A percentile compares a stretch with the other conserved stretches of the same genome.
Evolutionary conservation across 2,888 invertebrate genomes (phyloP).

Genomic region (Eurytoma californica): DNA sequence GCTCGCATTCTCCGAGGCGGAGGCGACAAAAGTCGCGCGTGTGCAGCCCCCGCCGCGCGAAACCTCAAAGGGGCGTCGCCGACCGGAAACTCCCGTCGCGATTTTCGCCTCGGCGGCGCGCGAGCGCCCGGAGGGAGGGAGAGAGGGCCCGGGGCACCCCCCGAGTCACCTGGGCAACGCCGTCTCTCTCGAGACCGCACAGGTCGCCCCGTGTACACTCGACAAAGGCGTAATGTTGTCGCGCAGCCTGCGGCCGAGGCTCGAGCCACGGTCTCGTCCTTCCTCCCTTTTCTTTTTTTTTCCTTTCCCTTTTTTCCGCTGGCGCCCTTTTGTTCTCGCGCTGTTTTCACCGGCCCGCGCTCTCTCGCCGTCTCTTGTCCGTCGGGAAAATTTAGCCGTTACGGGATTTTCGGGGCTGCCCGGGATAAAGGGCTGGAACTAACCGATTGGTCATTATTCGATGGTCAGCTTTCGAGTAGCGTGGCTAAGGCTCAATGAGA

Average conservation of each 20-base stretch:
- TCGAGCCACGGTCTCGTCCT: background rate
- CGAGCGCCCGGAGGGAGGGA: background rate
- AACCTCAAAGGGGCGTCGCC: conserved; percentile 49
- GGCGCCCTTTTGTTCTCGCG: too few species aligned
- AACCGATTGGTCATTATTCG: conserved; percentile 34
- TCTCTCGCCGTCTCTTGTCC: conserved; percentile 19
- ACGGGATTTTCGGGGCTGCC: background rate
- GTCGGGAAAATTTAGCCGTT: conserved; percentile 34
- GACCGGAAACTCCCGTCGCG: conserved; percentile 16
- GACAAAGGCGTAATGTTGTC: conserved; percentile 48
- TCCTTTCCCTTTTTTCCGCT: background rate
- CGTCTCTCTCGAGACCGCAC: conserved; percentile 45
- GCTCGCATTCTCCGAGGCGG: background rate
- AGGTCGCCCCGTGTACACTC: conserved; percentile 26
- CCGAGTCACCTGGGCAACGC: conserved; percentile 33
- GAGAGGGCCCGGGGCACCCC: conserved; percentile 5
- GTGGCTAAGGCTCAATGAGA: too few species aligned
- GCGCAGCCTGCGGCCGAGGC: conserved; percentile 24
- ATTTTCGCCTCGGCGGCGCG: conserved; percentile 2
- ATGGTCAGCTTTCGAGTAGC: background rate
- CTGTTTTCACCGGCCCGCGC: background rate
- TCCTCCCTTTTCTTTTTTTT: background rate
- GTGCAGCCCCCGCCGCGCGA: conserved; percentile 19
- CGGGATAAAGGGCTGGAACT: conserved; percentile 18
- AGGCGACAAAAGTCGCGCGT: conserved; percentile 34